phyloP scores from a whole-genome alignment of 2,113 vertebrate species.

The Actenoides lindsayi region DNA sequence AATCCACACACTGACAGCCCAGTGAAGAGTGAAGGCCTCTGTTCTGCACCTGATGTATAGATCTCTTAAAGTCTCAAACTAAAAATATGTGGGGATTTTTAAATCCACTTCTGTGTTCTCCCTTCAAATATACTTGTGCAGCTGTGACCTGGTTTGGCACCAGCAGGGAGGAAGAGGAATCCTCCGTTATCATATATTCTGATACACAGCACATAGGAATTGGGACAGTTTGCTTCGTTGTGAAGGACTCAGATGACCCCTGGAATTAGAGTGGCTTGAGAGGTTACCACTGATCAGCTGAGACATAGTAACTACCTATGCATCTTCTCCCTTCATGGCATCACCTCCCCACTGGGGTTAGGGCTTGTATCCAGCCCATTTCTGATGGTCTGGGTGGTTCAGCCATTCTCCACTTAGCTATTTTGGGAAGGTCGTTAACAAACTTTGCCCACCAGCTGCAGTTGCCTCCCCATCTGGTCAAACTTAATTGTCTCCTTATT shows the following conservation, averaged over 20 bases:
- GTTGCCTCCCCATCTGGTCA: background rate
- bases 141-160: background rate
- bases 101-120: background rate
- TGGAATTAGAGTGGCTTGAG: background rate
- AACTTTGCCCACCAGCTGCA: background rate
- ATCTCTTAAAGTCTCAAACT: background rate
- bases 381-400: background rate
- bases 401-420: background rate
- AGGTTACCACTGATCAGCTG: accelerated
- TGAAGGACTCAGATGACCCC: background rate
- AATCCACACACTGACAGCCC: background rate
- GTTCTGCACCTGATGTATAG: background rate
- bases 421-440: background rate
- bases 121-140: background rate
- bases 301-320: background rate
- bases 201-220: background rate
- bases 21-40: background rate
- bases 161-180: background rate
- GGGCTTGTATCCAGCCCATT: background rate
- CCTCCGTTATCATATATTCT: background rate
- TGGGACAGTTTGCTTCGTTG: background rate
- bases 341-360: accelerated
- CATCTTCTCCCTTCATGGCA: background rate
- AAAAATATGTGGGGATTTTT: background rate
- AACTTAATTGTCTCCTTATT: background rate